Percentiles rank a stretch among this genome's conserved stretches.
Evolutionary conservation across 2,113 vertebrate species (phyloP).

Genomic region (Crotalus viridis): DNA sequence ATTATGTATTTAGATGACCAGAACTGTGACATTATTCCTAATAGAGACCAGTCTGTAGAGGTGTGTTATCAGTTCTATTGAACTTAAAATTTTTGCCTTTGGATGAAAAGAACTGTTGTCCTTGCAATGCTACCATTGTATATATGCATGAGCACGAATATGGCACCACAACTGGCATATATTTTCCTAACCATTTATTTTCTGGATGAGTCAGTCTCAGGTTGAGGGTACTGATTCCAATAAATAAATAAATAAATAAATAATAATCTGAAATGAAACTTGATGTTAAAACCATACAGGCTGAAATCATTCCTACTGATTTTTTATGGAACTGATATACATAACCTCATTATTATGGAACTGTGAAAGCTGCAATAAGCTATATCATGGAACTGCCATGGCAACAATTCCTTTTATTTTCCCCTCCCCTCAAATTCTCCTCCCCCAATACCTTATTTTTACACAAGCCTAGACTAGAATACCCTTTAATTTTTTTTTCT

Average conservation of each 20-base stretch:
- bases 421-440: background rate
- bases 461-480: background rate
- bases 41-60: background rate
- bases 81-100: background rate
- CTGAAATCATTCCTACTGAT: background rate
- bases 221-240: background rate
- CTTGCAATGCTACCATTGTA: background rate
- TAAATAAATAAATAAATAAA: no score
- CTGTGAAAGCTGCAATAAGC: background rate
- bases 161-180: background rate
- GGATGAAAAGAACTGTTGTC: background rate
- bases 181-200: background rate
- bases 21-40: background rate
- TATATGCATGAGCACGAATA: background rate
- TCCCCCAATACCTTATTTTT: background rate
- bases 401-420: background rate
- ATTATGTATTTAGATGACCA: background rate
- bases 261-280: slow-evolving; percentile 1
- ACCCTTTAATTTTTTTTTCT: background rate
- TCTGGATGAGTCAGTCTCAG: background rate
- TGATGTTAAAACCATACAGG: background rate
- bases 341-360: background rate
- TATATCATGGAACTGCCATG: background rate
- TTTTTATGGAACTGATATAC: background rate
- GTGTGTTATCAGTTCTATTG: background rate